Evolutionary conservation across 2,888 invertebrate genomes (phyloP), one percentile per base, ranked within the genome.

Genomic region (Eupithecia subfuscata): DNA sequence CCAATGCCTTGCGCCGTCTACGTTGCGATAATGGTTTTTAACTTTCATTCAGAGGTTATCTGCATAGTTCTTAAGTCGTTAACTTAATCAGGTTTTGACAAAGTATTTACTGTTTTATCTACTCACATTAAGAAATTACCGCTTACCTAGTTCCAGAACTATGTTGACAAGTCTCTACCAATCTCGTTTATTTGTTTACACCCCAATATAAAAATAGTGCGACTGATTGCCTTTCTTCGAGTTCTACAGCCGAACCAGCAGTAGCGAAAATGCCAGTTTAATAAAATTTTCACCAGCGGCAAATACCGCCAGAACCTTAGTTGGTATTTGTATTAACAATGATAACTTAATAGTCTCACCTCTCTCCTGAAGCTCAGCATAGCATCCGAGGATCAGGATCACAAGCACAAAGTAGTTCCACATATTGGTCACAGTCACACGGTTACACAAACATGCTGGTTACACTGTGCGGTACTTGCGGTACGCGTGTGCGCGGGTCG

Each of bases 361-460:
- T 93, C 93, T 88, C 84, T 93, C 94, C 84, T 93, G 92, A 65
- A 93, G 82, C 40, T 92, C 93, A 43, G 91, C 92, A 60, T 71
- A 37, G 80, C 82, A 80, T 78, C 82, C 80, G 81, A 84, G 82
- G 82, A 84, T 79, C 48, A 88, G 77, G 74, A 88, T 79, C 79
- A 88, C 80, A 77, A 89, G 75, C 72, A 77, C 72, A 68, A 76
- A 84, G 81, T 77, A 88, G 81, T 85, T 89, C 91, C 91, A 89
- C 92, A 92, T 91, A 80, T 81, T 81, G 87, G 83, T 84, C 89
- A 90, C 91, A 86, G 84, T 88, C 88, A 89, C 91, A 87, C 52
- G 71, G 65, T 77, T 71, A 75, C 73, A 76, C 73, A 70, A 68
- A 65, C 79, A 77, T 79, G 79, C 71, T 75, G 69, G 60, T 76